Evolutionary conservation across 2,888 invertebrate genomes (phyloP).

Genomic region (Byasa hedistus): DNA sequence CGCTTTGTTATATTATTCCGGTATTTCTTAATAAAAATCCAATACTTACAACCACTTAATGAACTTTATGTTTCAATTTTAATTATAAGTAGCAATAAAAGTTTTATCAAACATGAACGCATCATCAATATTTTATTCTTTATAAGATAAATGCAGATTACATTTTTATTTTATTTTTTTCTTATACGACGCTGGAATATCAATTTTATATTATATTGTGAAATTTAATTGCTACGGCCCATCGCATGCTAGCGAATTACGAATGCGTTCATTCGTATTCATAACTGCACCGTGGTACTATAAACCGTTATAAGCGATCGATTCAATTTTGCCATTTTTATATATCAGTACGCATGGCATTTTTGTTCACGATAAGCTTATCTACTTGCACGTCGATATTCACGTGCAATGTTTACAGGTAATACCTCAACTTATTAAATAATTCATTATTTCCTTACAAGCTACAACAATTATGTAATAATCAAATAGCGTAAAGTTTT

Average conservation of each 20-base stretch:
- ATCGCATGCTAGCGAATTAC: slow-evolving; percentile 22
- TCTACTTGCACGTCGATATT: slow-evolving; percentile 19
- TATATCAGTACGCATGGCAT: slow-evolving; percentile 25
- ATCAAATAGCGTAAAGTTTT: too few species aligned
- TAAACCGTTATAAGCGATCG: slow-evolving; percentile 55
- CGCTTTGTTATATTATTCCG: background rate
- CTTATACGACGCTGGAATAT: too few species aligned
- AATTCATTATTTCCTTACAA: too few species aligned
- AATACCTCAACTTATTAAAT: too few species aligned
- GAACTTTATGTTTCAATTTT: too few species aligned
- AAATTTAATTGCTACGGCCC: slow-evolving; percentile 8
- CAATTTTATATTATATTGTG: too few species aligned
- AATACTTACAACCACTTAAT: too few species aligned
- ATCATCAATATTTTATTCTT: too few species aligned
- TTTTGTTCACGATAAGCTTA: slow-evolving; percentile 26
- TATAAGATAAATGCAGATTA: too few species aligned
- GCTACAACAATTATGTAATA: too few species aligned
- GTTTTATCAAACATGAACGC: background rate
- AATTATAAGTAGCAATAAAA: too few species aligned
- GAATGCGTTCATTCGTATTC: slow-evolving; percentile 26
- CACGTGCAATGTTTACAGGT: background rate
- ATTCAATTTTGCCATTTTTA: slow-evolving; percentile 45
- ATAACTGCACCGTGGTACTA: slow-evolving; percentile 44
- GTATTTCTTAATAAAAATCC: background rate
- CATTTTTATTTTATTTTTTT: too few species aligned